These are phyloP conservation scores for Stenurella melanura DNA, from an alignment of 2,888 invertebrate genomes.

Conservation along the genomic window DNA sequence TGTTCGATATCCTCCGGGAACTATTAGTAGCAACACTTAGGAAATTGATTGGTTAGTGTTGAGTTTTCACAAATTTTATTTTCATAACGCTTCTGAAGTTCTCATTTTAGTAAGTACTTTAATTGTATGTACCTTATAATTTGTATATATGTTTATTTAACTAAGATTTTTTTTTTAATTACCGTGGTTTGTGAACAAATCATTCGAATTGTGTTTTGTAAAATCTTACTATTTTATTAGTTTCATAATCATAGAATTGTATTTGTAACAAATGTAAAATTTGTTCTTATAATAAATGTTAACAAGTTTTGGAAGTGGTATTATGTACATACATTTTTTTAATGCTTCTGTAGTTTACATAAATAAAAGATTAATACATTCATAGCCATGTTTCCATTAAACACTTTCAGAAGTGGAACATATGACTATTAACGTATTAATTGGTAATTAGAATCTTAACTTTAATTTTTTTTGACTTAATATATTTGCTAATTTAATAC, in stretches of 20 bases:
- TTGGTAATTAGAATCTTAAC: constrained; percentile 3
- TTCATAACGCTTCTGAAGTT: constrained; percentile 42
- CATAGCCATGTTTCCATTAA: neutral
- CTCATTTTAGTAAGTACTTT: constrained; percentile 31
- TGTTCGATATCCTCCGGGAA: neutral
- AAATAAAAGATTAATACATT: constrained; percentile 7
- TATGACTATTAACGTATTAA: neutral
- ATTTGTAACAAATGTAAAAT: constrained; percentile 32
- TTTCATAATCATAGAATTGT: constrained; percentile 6
- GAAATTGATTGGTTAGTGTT: constrained; percentile 41
- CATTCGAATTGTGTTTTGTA: constrained; percentile 27
- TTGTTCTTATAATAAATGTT: constrained; percentile 33
- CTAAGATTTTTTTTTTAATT: constrained; percentile 8
- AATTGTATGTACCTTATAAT: constrained; percentile 43
- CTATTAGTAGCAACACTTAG: constrained; percentile 39
- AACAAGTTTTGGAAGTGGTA: constrained; percentile 33
- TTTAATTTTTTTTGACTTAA: constrained; percentile 26
- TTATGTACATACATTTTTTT: constrained; percentile 38
- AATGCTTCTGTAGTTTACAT: constrained; percentile 14
- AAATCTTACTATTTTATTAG: constrained; percentile 22
- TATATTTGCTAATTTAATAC: constrained; percentile 23
- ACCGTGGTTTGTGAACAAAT: constrained; percentile 9
- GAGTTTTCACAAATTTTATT: constrained; percentile 53
- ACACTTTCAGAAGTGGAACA: neutral
- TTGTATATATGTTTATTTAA: constrained; percentile 42